Evolutionary conservation across 2,797 vertebrate genomes (phyloP), one percentile per base, ranked within the genome.

Genomic region (Podarcis siculus): DNA sequence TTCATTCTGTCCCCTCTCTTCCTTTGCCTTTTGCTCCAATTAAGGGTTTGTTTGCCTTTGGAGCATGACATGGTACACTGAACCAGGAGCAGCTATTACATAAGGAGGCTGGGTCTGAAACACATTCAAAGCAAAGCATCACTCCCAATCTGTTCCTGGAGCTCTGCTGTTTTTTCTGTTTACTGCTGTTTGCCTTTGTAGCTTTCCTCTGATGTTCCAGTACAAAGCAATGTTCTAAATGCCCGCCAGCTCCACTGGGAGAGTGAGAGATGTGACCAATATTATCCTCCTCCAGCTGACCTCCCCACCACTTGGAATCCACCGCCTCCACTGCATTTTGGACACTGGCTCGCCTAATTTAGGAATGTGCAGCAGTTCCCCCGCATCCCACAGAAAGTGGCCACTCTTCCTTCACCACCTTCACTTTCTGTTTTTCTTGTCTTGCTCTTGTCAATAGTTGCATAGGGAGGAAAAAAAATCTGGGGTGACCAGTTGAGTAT

Each of bases 391-490:
- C 37, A 58, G 66, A 79, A 89, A 12, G 15, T 27, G 8, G 19
- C 23, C 67, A 73, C 49, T 27, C 78, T 81, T 73, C 78, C 42
- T n/a, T 21, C 6, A 32, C 61, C 75, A 79, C 82, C 79, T 66
- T 89, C 76, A 73, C 66, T 84, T 88, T 88, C 76, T 85, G 15
- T 85, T 86, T 79, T 61, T 45, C 35, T 42, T 73, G 25, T 27
- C 8, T 39, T 69, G 61, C 23, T 61, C 87, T 27, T 61, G 66
- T 66, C 64, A 88, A 83, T 71, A 58, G 12, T 42, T 9, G 30
- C 0, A 37, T 10, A 13, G 21, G 2, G 45, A 7, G 1, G 0
- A 2, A 9, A 8, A 9, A 1, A 12, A 4, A 25, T 10, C 4
- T 35, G 21, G 0, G 66, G 19, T 30, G 10, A n/a, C 5, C 32